Evolutionary conservation across 2,113 vertebrate genomes (phyloP), one percentile per base, ranked within the genome.

Genomic region (Argyrosomus japonicus): DNA sequence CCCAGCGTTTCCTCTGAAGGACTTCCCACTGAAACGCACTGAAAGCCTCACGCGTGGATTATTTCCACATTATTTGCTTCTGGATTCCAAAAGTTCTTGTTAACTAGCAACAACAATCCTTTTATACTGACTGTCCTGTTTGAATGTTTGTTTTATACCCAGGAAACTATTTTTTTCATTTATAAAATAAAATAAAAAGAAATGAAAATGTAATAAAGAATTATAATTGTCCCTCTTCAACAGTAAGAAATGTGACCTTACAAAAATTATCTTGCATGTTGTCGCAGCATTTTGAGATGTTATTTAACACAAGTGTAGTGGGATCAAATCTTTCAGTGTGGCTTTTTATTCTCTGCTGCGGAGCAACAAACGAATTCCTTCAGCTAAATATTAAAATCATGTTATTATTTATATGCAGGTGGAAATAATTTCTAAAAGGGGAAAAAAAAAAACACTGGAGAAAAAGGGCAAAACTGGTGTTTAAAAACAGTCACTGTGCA

Each of bases 1-100:
- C 86, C 80, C 87, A 93, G 84, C 73, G 51, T 86, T 93, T 90
- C 88, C 90, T 91, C 89, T 93, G 90, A 91, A 93, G 87, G 90
- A 93, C 91, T 91, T 92, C 86, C 87, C 91, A 93, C 83, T 72
- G 86, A 87, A 85, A 88, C 58, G 51, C 87, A 54, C 75, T 80
- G 86, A 88, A 88, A 91, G 84, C 76, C 84, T 86, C 89, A 81
- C 75, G 82, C 27, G 75, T 93, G 93, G 91, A 93, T 89, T 89
- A 88, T 89, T 93, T 92, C 90, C 83, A 92, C 88, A 75, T 90
- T 90, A 91, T 94, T 84, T 84, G 86, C 85, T 86, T 77, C 79
- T 88, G 82, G 86, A 91, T 90, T 89, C 89, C 87, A 81, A 87
- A 87, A 86, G 60, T 87, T 87, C 75, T 56, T 29, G 77, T 88